Percentiles rank a stretch among this genome's conserved stretches.
These are phyloP conservation scores for Latrodectus elegans DNA, from an alignment of 2,888 invertebrate genomes.

Conservation along the genomic window DNA sequence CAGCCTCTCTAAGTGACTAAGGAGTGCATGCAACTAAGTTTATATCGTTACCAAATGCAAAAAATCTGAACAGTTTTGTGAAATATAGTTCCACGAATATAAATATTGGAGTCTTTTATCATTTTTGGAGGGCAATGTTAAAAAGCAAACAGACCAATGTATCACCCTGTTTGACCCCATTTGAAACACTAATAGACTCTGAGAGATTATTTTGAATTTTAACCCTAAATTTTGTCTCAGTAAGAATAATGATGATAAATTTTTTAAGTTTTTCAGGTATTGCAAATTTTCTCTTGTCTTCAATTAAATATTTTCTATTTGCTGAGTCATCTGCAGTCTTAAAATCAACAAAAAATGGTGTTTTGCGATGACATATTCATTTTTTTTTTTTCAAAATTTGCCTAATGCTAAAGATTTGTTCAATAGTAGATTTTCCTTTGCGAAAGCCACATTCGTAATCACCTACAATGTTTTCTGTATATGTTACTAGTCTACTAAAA, in stretches of 20 bases:
- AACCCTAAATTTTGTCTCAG: background rate
- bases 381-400: background rate
- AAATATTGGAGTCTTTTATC: background rate
- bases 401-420: background rate
- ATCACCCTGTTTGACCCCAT: background rate
- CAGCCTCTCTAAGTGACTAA: background rate
- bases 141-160: background rate
- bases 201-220: background rate
- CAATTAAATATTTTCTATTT: background rate
- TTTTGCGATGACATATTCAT: background rate
- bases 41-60: background rate
- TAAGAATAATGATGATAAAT: background rate
- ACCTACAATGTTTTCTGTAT: background rate
- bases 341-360: background rate
- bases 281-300: background rate
- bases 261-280: background rate
- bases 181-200: background rate
- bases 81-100: background rate
- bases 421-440: background rate
- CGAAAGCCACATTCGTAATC: background rate
- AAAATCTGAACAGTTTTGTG: background rate
- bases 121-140: background rate
- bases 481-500: background rate
- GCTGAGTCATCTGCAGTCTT: background rate
- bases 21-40: background rate